Evolutionary conservation across 2,888 invertebrate genomes (phyloP), one percentile per base, ranked within the genome.

Genomic region (Zootermopsis nevadensis): DNA sequence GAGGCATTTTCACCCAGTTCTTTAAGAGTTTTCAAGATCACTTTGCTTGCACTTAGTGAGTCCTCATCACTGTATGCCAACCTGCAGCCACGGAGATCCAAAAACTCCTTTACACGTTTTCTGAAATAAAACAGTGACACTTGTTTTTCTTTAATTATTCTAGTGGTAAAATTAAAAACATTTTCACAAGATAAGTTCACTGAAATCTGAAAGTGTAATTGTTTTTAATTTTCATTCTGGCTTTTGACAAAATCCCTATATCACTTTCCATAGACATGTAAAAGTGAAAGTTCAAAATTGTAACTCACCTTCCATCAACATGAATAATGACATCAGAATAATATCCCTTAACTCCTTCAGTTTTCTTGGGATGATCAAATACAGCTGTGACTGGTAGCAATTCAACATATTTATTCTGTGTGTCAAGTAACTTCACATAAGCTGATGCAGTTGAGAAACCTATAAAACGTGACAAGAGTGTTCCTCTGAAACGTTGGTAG

Each of bases 251-350:
- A 38, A 38, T 38, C 10, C 4, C 38, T n/a, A n/a, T n/a, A n/a
- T n/a, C n/a, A n/a, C n/a, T n/a, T n/a, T 10, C 38, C 38, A 38
- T 38, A 38, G 10, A 38, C 38, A 38, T 38, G 38, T 38, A 42
- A 42, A 12, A 42, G 10, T 42, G 42, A 12, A 7, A 48, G 12
- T 15, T 15, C 42, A 81, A 33, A 38, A 31, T 31, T 27, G 66
- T n/a, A n/a, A 85, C 90, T 89, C 89, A 92, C 93, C 90, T 91
- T 87, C 92, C 91, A 87, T 93, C 92, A 72, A 89, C 89, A 86
- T 92, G 92, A 83, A 93, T 90, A 69, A 93, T 92, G 83, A 94
- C 88, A 86, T 94, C 94, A 0, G 93, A 91, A 88, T 91, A 93
- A 88, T 93, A 93, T 85, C 93, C 92, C 33, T 91, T 90, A 82